A percentile compares a stretch with the other conserved stretches of the same genome.
phyloP scores from a whole-genome alignment of 2,797 vertebrate species.

The Myotis daubentonii region DNA sequence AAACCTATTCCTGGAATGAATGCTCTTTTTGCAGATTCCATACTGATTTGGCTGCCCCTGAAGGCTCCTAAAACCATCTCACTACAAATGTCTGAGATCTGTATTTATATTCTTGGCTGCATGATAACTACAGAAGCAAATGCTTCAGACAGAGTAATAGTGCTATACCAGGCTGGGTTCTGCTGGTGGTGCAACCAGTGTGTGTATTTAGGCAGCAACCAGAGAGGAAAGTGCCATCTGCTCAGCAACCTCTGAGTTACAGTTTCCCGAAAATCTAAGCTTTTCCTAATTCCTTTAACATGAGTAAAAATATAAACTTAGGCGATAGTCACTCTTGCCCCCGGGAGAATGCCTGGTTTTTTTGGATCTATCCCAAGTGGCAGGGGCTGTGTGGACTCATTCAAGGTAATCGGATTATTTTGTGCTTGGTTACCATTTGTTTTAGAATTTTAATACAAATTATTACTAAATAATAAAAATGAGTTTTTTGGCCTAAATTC shows the following conservation, averaged over 20 bases:
- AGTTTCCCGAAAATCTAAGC: constrained; percentile 52
- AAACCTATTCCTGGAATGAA: not conserved
- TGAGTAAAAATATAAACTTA: constrained; percentile 53
- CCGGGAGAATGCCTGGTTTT: constrained; percentile 24
- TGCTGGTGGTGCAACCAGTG: constrained; percentile 23
- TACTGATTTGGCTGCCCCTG: not conserved
- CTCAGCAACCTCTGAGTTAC: constrained; percentile 57
- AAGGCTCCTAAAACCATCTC: not conserved
- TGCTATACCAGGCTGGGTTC: constrained; percentile 30
- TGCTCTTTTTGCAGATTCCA: not conserved
- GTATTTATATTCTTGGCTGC: constrained; percentile 40
- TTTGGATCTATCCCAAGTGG: not conserved
- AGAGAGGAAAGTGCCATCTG: constrained; percentile 54
- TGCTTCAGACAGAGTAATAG: constrained; percentile 64
- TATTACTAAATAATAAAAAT: not conserved
- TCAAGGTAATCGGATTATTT: not conserved
- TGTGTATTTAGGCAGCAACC: constrained; percentile 61
- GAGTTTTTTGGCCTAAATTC: not conserved
- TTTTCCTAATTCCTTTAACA: constrained; percentile 58
- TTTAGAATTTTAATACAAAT: constrained; percentile 10
- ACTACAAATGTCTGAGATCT: constrained; percentile 28
- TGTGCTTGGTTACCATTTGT: not conserved
- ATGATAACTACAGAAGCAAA: constrained; percentile 55
- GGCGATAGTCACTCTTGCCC: not conserved
- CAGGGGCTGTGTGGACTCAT: not conserved